Base-by-base conservation (phyloP, 2,797 vertebrate species). In the Coccyzus lansbergi region DNA sequence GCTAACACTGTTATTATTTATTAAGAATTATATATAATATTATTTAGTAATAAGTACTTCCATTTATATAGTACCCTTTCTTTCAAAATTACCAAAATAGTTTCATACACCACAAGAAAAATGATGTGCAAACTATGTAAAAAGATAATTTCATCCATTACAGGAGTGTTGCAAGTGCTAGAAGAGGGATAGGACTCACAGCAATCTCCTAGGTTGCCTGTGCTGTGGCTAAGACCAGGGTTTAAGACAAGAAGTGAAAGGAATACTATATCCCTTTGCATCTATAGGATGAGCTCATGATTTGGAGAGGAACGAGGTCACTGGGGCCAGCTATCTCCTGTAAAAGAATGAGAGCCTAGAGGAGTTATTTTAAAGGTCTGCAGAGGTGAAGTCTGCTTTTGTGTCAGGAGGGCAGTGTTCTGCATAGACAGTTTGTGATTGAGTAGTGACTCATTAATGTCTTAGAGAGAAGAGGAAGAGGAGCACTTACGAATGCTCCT, bases 371-470 rank as follows among this genome's bases (percentile, higher is more conserved):
- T 63, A 86, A 93, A 92, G 83, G 63, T 67, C 83, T 90, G 33
- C 70, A 87, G 79, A 87, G 82, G 86, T 89, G 86, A 93, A 87
- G 44, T 44, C 74, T 82, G 89, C 76, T 93, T 52, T 88, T 86
- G 8, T 84, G 90, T 92, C 80, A 82, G 92, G 53, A 89, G 63
- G 67, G 51, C 48, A 89, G 33, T 12, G 75, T 56, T 93, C 69
- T 87, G 87, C 55, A 78, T 2, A 75, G 85, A 48, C 80, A 63
- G 67, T 84, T 67, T 81, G 81, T 94, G 90, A 95, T 96, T 94
- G 93, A 94, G 70, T 67, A 91, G 69, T 48, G 44, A 56, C 83
- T 95, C 83, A 88, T 93, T 90, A 94, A 63, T 63, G 83, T 58
- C 92, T 93, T 81, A 79, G 74, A 88, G 59, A 16, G 12, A 44